Percentiles rank a stretch among this genome's conserved stretches.
Evolutionary conservation across 2,888 invertebrate genomes (phyloP).

Genomic region (Cataglyphis cursor): DNA sequence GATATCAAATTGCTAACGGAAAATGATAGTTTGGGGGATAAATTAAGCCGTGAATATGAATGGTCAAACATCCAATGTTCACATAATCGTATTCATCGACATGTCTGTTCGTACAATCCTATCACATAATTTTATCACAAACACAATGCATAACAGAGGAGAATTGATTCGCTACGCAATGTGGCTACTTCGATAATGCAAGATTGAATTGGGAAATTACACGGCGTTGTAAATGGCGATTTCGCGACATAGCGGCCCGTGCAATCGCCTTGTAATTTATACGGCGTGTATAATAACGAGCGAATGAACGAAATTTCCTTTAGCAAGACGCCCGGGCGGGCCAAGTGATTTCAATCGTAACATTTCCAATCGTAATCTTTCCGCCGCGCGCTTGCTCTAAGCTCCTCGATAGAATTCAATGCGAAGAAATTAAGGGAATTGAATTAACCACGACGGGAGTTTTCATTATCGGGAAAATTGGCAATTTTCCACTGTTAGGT

Average conservation of each 20-base stretch:
- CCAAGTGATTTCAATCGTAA: conserved; percentile 68
- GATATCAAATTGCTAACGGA: background rate
- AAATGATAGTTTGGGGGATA: background rate
- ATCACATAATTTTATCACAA: conserved; percentile 46
- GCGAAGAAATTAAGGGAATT: conserved; percentile 84
- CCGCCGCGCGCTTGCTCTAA: conserved; percentile 65
- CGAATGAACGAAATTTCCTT: conserved; percentile 63
- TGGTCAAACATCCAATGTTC: conserved; percentile 1
- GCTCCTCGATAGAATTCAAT: conserved; percentile 78
- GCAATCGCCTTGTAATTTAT: conserved; percentile 67
- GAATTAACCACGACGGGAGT: conserved; percentile 84
- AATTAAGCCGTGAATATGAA: conserved; percentile 2
- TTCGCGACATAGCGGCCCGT: conserved; percentile 54
- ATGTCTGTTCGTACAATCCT: conserved; percentile 15
- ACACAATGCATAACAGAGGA: conserved; percentile 25
- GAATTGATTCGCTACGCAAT: conserved; percentile 40
- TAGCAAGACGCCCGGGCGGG: conserved; percentile 47
- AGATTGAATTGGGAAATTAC: conserved; percentile 59
- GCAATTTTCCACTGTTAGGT: conserved; percentile 85
- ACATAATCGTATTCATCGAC: conserved; percentile 7
- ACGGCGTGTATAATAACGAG: conserved; percentile 54
- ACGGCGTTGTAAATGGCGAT: conserved; percentile 48
- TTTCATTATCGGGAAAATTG: conserved; percentile 86
- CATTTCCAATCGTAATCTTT: conserved; percentile 76
- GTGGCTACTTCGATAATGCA: conserved; percentile 36